Base-by-base conservation (phyloP, 2,888 invertebrate genomes). In the Sinodicranocentrus sp. region DNA sequence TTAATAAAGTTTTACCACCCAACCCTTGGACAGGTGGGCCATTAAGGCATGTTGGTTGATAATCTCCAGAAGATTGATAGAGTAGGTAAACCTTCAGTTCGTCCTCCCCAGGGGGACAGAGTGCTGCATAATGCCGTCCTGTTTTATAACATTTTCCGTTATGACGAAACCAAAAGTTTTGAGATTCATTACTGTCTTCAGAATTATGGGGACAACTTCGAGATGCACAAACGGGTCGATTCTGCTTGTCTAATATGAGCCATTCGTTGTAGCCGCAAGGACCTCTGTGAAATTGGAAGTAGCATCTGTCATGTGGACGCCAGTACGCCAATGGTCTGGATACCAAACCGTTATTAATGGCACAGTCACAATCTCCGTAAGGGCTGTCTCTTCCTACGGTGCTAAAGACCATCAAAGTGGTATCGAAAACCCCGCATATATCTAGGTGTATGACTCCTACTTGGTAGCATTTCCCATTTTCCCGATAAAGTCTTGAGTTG, bases 131-230 rank as follows among this genome's bases (percentile, higher is more conserved):
- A 65, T 79, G 54, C 28, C 57, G 19, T 23, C 76, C 80, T 39
- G 76, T 75, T 71, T 84, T 65, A 54, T 76, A 84, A 57, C 84
- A 84, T 17, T 57, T 63, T 19, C 84, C 84, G 23, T 52, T 1
- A 21, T 80, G 19, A 1, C 75, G 54, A 48, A 84, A 80, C 80
- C 80, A 80, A 48, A 80, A 84, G 33, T 61, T 26, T n/a, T 39
- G 10, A 10, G 21, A 17, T 21, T 54, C 54, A 2, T 28, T 2
- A 5, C 23, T 15, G 13, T 17, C 25, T 15, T 63, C 77, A 0
- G 23, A 8, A 44, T 52, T 17, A 0, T 52, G 39, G 3, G 79
- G 39, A 54, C 79, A 79, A 15, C 33, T 61, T 48, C 71, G 48
- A 6, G 71, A 65, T 2, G 71, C 71, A 43, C 79, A 79, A 5